A percentile compares a stretch with the other conserved stretches of the same genome.
phyloP scores from a whole-genome alignment of 2,797 vertebrate genomes.

The Toxotes lorentzi region DNA sequence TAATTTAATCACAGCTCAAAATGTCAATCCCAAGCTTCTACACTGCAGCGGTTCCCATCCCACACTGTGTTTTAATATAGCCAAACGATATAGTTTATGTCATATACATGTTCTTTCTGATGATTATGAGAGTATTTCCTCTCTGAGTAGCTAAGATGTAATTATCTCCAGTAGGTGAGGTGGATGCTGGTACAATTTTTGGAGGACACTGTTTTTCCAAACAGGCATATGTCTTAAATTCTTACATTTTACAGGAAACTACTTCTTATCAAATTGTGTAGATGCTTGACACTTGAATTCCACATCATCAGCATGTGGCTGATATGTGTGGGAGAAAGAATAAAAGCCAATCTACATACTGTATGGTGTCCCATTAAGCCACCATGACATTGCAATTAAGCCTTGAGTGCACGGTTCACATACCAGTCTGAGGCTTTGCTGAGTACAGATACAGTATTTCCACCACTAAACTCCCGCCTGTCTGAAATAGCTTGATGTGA shows the following conservation, averaged over 20 bases:
- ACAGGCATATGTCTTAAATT: not conserved
- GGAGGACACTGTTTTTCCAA: not conserved
- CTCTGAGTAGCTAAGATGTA: too few relatives aligned
- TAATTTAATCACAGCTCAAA: not conserved
- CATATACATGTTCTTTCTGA: not conserved
- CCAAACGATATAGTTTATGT: not conserved
- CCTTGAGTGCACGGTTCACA: not conserved
- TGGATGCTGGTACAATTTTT: too few relatives aligned
- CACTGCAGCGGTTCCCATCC: too few relatives aligned
- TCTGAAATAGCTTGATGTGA: constrained; percentile 19
- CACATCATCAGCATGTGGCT: not conserved
- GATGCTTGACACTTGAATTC: not conserved
- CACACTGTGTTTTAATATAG: not conserved
- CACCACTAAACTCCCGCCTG: not conserved
- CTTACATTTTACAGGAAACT: not conserved
- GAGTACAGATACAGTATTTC: not conserved
- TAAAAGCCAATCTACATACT: not conserved
- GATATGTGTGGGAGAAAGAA: not conserved
- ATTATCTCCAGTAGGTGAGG: too few relatives aligned
- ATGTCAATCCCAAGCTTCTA: not conserved
- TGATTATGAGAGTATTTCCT: too few relatives aligned
- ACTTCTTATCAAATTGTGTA: not conserved
- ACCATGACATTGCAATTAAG: not conserved
- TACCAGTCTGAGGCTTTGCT: not conserved
- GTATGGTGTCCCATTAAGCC: not conserved